Conservation (phyloP, 2,888 invertebrate genomes). For the Eilema caniola region DNA sequence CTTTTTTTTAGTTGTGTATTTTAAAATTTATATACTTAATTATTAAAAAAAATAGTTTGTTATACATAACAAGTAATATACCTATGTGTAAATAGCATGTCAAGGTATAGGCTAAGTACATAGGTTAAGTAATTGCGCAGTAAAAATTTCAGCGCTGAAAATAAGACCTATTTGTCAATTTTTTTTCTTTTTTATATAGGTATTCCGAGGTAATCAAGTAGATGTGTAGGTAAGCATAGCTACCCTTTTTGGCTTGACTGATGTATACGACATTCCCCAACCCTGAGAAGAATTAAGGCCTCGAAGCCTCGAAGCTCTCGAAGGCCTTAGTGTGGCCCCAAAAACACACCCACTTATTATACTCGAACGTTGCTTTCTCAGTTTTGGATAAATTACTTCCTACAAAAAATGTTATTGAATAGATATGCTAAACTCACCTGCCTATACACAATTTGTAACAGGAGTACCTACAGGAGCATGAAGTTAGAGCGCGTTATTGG, state of each 20-base stretch:
- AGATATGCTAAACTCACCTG: constrained; percentile 1
- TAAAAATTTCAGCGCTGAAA: not conserved
- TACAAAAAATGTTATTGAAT: not conserved
- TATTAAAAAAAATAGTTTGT: not conserved
- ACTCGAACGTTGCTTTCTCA: not conserved
- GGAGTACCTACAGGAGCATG: not conserved
- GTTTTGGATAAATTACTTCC: constrained; percentile 1
- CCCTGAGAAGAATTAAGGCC: too few species aligned
- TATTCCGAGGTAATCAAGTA: too few species aligned
- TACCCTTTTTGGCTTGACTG: too few species aligned
- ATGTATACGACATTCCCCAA: too few species aligned
- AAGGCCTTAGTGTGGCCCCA: too few species aligned
- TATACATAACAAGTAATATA: not conserved
- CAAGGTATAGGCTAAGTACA: not conserved
- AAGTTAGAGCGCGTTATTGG: not conserved
- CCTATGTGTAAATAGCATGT: not conserved
- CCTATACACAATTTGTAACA: not conserved
- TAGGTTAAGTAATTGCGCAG: not conserved
- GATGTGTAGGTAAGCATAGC: too few species aligned
- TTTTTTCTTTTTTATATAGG: too few species aligned
- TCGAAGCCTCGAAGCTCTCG: too few species aligned
- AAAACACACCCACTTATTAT: not conserved
- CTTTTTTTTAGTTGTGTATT: not conserved
- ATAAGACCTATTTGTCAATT: too few species aligned
- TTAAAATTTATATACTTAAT: not conserved